A percentile compares a stretch with the other conserved stretches of the same genome.
Evolutionary conservation across 2,113 vertebrate genomes (phyloP).

Genomic region (Sander vitreus): DNA sequence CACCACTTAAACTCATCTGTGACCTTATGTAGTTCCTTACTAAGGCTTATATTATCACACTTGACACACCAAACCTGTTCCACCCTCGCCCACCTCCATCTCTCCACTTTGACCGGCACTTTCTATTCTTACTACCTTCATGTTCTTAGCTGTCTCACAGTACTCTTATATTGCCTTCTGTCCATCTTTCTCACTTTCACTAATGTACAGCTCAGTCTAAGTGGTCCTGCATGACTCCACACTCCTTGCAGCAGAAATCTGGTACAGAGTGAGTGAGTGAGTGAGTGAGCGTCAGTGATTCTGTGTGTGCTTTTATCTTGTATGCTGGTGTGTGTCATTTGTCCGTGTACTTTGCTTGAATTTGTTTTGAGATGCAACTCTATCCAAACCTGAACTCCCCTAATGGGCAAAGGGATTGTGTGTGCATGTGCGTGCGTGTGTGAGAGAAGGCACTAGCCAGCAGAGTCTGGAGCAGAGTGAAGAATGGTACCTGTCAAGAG

Average conservation of each 20-base stretch:
- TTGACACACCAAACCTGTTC: slow-evolving; percentile 27
- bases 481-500: slow-evolving; percentile 76
- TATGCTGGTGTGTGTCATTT: slow-evolving; percentile 17
- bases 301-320: background rate
- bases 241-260: slow-evolving; percentile 11
- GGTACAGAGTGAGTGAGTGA: background rate
- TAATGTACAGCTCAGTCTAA: slow-evolving; percentile 47
- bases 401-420: slow-evolving; percentile 57
- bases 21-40: slow-evolving; percentile 14
- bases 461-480: slow-evolving; percentile 64
- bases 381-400: slow-evolving; percentile 58
- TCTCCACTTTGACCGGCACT: background rate
- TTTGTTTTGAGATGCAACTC: slow-evolving; percentile 54
- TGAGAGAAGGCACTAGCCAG: background rate
- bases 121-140: slow-evolving; percentile 10
- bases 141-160: slow-evolving; percentile 1
- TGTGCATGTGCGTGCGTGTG: background rate
- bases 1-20: slow-evolving; percentile 28
- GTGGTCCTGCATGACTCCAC: slow-evolving; percentile 37
- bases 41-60: slow-evolving; percentile 28
- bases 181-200: slow-evolving; percentile 46
- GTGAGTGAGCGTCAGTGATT: background rate
- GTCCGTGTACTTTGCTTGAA: slow-evolving; percentile 31
- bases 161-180: slow-evolving; percentile 10
- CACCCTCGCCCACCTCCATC: slow-evolving; percentile 9